These are phyloP conservation scores for Stomatorhinus walkeri DNA, from an alignment of 2,797 vertebrate species.

Conservation along the genomic window DNA sequence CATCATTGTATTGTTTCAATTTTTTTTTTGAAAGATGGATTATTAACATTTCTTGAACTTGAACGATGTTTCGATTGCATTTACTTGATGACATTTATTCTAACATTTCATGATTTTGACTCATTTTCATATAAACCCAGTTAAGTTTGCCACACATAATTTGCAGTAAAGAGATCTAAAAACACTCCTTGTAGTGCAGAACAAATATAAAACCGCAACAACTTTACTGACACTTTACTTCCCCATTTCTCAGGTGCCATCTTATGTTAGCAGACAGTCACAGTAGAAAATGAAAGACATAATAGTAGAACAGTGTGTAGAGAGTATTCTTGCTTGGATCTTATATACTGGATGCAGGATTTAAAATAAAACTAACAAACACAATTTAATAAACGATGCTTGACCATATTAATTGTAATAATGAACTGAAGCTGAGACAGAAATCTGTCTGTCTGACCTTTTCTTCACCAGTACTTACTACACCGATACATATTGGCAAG, in stretches of 20 bases:
- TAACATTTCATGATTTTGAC: background rate
- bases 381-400: background rate
- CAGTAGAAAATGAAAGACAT: background rate
- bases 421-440: background rate
- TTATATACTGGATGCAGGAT: background rate
- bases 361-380: background rate
- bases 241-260: background rate
- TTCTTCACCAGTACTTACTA: background rate
- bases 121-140: background rate
- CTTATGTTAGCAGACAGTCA: background rate
- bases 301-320: background rate
- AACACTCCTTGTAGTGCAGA: background rate
- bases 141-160: background rate
- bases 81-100: background rate
- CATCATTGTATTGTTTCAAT: background rate
- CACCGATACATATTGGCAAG: background rate
- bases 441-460: background rate
- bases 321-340: background rate
- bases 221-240: background rate
- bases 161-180: background rate
- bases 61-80: background rate
- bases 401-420: background rate
- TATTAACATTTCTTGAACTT: background rate
- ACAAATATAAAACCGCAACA: background rate
- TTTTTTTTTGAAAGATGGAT: background rate